Conservation (phyloP, 2,113 vertebrate species). For the Ctenomys sociabilis region DNA sequence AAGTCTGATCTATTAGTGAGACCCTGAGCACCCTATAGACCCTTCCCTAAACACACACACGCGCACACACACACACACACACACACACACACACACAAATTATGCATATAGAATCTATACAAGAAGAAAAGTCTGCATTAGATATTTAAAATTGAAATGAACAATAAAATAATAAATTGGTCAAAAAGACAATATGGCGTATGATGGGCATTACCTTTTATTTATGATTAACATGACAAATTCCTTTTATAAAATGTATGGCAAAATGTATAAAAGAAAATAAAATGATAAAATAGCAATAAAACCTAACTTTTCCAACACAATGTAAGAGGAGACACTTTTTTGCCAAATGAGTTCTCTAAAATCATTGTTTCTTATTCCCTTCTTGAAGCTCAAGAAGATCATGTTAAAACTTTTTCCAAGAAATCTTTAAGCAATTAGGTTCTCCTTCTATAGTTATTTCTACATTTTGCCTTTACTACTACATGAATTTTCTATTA, state of each 20-base stretch:
- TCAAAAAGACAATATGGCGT: background rate
- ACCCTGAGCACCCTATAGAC: too few species aligned
- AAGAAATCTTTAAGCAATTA: background rate
- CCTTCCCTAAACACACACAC: background rate
- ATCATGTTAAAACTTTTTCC: background rate
- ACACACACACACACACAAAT: background rate
- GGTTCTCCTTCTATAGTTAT: background rate
- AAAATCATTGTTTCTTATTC: background rate
- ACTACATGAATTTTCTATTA: background rate
- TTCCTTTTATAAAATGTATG: background rate
- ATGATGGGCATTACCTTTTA: background rate
- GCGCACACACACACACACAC: background rate
- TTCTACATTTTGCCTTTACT: constrained; percentile 25
- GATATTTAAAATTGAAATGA: constrained; percentile 52
- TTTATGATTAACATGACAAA: background rate
- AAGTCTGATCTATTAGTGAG: too few species aligned
- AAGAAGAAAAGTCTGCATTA: constrained; percentile 22
- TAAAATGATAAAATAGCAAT: background rate
- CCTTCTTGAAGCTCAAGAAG: background rate
- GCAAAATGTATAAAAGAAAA: background rate
- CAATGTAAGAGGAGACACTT: background rate
- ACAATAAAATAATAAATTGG: constrained; percentile 18
- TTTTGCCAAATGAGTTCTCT: background rate
- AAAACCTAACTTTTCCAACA: background rate
- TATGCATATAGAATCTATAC: background rate